Evolutionary conservation across 2,888 invertebrate species (phyloP), one percentile per base, ranked within the genome.

Genomic region (Pyrocoelia pectoralis): DNA sequence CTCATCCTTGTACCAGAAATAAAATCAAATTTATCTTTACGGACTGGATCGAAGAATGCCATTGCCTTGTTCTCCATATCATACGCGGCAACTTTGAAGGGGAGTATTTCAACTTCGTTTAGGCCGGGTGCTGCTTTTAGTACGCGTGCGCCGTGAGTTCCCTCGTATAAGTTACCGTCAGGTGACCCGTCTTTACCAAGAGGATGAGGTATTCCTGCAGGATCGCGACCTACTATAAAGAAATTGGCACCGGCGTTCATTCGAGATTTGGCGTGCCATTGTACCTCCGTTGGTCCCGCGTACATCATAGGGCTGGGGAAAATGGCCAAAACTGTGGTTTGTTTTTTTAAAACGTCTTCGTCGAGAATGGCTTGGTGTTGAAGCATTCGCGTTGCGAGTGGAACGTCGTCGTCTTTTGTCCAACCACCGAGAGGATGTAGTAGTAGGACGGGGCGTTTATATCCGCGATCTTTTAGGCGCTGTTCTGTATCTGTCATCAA

Each of bases 241-340:
- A 97, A 98, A 81, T 96, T 94, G 1, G 98, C 97, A 0, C 99
- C 99, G 3, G 98, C 95, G 74, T 94, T 92, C 93, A 98, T 94
- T 70, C 95, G 86, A 1, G 95, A 91, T 77, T 95, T 95, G 1
- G 95, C 94, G 80, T 96, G 95, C 95, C 95, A 96, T 80, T 95
- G 95, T 2, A 96, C 96, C 86, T 99, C 98, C 12, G 97, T 96
- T 12, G 98, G 98, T 0, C 99, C 99, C 1, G 98, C 99, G 79
- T 99, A 99, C 92, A 97, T 93, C 99, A 99, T 99, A 1, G 99
- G 99, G 55, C 98, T 97, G 0, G 99, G 99, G 83, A 99, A 99
- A 76, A 99, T 98, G 0, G 98, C 97, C 64, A 98, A 82, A 9
- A 99, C 88, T 0, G 99, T 99, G 19, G 91, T 87, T 40, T 88